Base-by-base conservation (phyloP, 30 jellyfish, hydroid and myxozoan genomes). In the Aurelia sp. region DNA sequence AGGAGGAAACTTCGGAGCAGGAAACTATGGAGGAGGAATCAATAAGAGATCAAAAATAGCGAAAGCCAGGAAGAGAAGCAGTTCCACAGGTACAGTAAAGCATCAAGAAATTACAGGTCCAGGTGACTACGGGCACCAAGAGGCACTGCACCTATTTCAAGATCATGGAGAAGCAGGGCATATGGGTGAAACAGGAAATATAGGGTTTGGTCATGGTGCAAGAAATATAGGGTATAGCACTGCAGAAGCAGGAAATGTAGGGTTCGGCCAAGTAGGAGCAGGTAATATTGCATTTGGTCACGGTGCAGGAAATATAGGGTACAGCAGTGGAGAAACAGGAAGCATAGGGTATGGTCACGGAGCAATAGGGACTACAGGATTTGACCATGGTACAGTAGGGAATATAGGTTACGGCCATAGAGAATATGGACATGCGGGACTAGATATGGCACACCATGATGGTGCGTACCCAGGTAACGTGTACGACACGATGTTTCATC, bases 41-140 rank as follows among this genome's bases (percentile, higher is more conserved):
- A 71, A 78, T 10, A 82, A 60, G 79, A 82, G 92, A 58, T 82
- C 92, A 21, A 41, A 47, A 15, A 52, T 82, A 15, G 92, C 55
- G 57, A 84, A 47, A n/a, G 86, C 78, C 4, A 16, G 72, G 73
- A 53, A 71, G 68, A 82, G 82, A 70, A 73, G 62, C 84, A 22
- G 53, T 16, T n/a, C 52, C 21, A 81, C 44, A 82, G 92, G 92
- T 71, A 82, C 79, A 70, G 92, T 67, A 21, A 82, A 82, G 50
- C 71, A 82, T 33, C 92, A 82, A 62, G 85, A 69, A 18, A 82
- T 82, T 47, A 57, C 47, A 17, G 86, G 92, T 11, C 33, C 78
- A 4, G 62, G 60, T 1, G 63, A 47, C 30, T 58, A 68, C 7
- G 59, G 17, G 62, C 72, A 40, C 76, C 85, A 63, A 50, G 72